These are phyloP conservation scores for Cercopithecus mitis DNA, from an alignment of 2,797 vertebrate genomes.

Conservation along the genomic window DNA sequence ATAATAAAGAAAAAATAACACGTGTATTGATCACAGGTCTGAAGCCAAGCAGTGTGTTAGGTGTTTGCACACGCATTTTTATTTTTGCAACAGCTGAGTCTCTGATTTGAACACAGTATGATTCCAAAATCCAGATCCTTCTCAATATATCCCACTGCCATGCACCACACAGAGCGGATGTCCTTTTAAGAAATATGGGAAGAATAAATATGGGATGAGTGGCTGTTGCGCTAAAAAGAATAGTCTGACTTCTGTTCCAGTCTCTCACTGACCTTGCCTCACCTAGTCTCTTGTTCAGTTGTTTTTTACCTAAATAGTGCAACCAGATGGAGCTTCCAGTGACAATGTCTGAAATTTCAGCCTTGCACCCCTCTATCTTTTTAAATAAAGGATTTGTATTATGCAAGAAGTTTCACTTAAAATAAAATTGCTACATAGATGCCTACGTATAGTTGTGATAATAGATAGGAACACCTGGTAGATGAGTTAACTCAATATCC, in stretches of 20 bases:
- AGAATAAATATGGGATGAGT: not conserved
- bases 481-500: not conserved
- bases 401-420: not conserved
- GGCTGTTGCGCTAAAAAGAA: not conserved
- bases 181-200: not conserved
- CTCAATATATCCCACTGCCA: not conserved
- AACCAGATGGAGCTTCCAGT: not conserved
- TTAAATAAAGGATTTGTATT: not conserved
- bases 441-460: not conserved
- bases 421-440: not conserved
- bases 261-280: not conserved
- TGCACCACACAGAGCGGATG: not conserved
- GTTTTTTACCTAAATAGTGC: not conserved
- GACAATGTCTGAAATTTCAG: not conserved
- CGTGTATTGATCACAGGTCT: not conserved
- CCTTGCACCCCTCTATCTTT: not conserved
- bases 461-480: not conserved
- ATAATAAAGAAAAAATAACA: not conserved
- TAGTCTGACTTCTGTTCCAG: not conserved
- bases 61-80: not conserved
- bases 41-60: not conserved
- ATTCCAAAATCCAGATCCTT: not conserved
- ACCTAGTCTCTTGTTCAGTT: not conserved
- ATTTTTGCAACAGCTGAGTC: slow-evolving; percentile 1
- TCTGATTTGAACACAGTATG: not conserved